Conservation (phyloP, 1,140 invertebrate genomes). For the Danaus plexippus region DNA sequence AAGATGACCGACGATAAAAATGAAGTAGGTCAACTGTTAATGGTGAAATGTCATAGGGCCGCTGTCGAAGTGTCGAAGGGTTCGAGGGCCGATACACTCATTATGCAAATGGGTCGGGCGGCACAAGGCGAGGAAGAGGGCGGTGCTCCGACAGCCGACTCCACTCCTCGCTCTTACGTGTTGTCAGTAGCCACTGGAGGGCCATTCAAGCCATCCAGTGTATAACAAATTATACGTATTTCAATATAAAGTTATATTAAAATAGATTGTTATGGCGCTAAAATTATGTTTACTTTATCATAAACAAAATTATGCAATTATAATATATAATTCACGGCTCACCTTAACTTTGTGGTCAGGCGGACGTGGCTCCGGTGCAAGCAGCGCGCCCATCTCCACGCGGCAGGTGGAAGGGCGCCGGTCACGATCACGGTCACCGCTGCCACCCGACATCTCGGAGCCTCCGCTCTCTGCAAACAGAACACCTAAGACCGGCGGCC, state of each 20-base stretch:
- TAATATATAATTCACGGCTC: conserved; percentile 4
- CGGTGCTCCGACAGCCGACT: conserved; percentile 3
- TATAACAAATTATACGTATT: no score
- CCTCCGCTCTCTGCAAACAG: conserved; percentile 54
- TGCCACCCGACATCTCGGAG: conserved; percentile 53
- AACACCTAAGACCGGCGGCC: conserved; percentile 25
- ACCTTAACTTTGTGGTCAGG: conserved; percentile 70
- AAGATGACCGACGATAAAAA: conserved; percentile 29
- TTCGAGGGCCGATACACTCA: conserved; percentile 34
- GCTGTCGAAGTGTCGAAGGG: conserved; percentile 25
- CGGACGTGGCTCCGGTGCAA: conserved; percentile 64
- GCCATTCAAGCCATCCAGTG: no score
- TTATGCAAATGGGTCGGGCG: conserved; percentile 56
- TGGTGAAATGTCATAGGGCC: conserved; percentile 24
- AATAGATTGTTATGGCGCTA: no score
- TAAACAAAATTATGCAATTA: no score
- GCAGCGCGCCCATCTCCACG: conserved; percentile 64
- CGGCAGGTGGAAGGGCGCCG: conserved; percentile 63
- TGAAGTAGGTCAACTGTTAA: conserved; percentile 39
- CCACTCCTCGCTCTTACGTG: conserved; percentile 2
- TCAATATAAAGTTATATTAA: no score
- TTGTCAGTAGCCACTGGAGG: background rate
- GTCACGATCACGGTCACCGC: conserved; percentile 39
- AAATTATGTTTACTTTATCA: no score
- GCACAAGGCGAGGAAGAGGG: conserved; percentile 10